Base-by-base conservation (phyloP, 2,113 vertebrate genomes). In the Pipra filicauda region DNA sequence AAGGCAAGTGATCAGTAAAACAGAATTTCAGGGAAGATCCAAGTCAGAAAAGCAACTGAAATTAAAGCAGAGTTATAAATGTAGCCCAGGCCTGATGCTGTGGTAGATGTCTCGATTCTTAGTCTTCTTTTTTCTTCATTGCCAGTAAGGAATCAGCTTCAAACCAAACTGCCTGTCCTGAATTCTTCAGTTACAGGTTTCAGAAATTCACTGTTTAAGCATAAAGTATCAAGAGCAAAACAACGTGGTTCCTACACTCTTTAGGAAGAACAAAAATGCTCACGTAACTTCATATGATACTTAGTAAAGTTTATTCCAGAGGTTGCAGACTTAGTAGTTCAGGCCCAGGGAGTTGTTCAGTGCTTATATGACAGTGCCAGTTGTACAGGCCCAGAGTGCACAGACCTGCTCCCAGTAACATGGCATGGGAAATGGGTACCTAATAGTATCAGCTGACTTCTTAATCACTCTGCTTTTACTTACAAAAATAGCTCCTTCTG, bases 401-500 rank as follows among this genome's bases (percentile, higher is more conserved):
- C 18, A 87, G 49, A 48, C 18, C 30, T 65, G 33, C 44, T 66
- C 51, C 76, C 49, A 62, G 58, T 70, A 89, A 41, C 17, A 16
- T 5, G n/a, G 43, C 33, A 16, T 24, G 28, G 76, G 52, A 75
- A 84, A 84, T 16, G 0, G 21, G 27, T 57, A 62, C 7, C 6
- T 44, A 33, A 14, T 48, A 75, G 43, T 66, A 67, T 44, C 44
- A 90, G 55, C 12, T 39, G 12, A 31, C 9, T 52, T 65, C 20
- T 76, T 76, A 41, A 92, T 74, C 28, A 51, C 78, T 79, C 72
- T 91, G 48, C 44, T 67, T 92, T 91, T 89, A 98, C 98, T 98
- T 97, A 99, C 99, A 99, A 97, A 96, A 99, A 98, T 37, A 99
- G 87, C 69, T 99, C 99, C 96, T 98, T 98, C 95, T 99, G 99